Base-by-base conservation (phyloP, 2,113 vertebrate genomes). In the Tetraodon nigroviridis region DNA sequence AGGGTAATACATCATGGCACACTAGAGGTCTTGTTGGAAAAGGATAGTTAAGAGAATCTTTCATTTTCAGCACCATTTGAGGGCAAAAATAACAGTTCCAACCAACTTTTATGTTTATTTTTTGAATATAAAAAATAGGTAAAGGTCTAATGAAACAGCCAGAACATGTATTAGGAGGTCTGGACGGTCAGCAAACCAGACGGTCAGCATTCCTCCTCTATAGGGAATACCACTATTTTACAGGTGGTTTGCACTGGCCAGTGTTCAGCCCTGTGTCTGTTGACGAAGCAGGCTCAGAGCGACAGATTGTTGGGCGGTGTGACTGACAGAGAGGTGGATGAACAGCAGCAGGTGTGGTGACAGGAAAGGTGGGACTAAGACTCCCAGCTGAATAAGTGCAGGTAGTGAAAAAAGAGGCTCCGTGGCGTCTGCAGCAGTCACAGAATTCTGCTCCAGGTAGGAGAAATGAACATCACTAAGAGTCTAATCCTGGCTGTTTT, bases 271-370 rank as follows among this genome's bases (percentile, higher is more conserved):
- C 48, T 67, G 42, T 37, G 1, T 41, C 1, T n/a, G 13, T n/a
- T 7, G 40, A 19, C 37, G 10, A 18, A 51, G 22, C 44, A 17
- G 18, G 42, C 3, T 1, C 32, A 42, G n/a, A 14, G 47, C 51
- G 3, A 1, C 14, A 7, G 50, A 79, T 83, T 84, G 79, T 78
- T 57, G 62, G 52, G 63, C 11, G 6, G 15, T 15, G 3, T 60
- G 48, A 58, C 3, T 2, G 42, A 50, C 64, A 78, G 55, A 1
- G 3, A 27, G 17, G 49, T 45, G 10, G 29, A n/a, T 51, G 51
- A 49, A 45, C 29, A 24, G 52, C 20, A 19, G 32, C 29, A 46
- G 72, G 64, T 71, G 78, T 58, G 60, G 62, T 24, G 0, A 0
- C 0, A 0, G 21, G n/a, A 2, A 18, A 55, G 59, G 75, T 56